phyloP scores from a whole-genome alignment of 1,140 invertebrate species.

The Manduca sexta region DNA sequence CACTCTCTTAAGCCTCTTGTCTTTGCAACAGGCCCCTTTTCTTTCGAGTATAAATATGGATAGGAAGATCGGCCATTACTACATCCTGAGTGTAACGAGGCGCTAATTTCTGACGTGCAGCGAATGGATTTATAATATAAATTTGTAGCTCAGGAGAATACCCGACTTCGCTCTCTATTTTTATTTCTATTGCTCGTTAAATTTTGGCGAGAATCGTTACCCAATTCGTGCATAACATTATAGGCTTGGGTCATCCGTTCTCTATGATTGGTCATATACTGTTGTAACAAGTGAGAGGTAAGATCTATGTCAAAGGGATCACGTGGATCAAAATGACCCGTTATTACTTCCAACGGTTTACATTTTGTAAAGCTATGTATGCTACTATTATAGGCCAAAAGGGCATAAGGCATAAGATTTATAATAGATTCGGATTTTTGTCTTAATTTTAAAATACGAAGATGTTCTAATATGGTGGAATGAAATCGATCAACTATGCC shows the following conservation, averaged over 20 bases:
- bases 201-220: no score
- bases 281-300: not conserved
- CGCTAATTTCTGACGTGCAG: slow-evolving; percentile 17
- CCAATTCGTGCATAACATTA: no score
- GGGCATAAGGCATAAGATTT: no score
- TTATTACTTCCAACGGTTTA: not conserved
- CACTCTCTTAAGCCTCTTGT: slow-evolving; percentile 17
- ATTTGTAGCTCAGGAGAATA: no score
- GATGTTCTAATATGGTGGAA: not conserved
- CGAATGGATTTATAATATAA: no score
- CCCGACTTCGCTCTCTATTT: no score
- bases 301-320: not conserved
- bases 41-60: slow-evolving; percentile 26
- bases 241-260: not conserved
- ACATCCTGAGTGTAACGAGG: slow-evolving; percentile 21
- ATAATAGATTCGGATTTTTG: not conserved
- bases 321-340: slow-evolving; percentile 1
- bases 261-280: not conserved
- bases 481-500: slow-evolving; percentile 1
- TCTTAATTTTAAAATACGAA: not conserved
- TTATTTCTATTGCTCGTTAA: no score
- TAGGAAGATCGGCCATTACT: slow-evolving; percentile 22
- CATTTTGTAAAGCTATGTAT: slow-evolving; percentile 2
- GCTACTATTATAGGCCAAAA: slow-evolving; percentile 1
- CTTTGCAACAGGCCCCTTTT: slow-evolving; percentile 20